Base-by-base conservation (phyloP, 2,888 invertebrate species). In the Hemicrepidius hirtus region DNA sequence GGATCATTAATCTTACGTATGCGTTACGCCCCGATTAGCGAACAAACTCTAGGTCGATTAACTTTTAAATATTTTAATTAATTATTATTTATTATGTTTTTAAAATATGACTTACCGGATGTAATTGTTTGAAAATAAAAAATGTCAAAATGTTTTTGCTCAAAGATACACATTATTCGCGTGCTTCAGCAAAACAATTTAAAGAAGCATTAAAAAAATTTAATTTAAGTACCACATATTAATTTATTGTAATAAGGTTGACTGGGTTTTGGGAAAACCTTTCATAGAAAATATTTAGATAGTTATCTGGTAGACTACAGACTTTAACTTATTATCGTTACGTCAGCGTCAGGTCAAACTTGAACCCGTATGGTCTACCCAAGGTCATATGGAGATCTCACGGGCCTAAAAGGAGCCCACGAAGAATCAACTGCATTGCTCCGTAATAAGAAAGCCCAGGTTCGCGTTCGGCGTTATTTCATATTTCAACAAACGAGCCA, bases 401-500 rank as follows among this genome's bases (percentile, higher is more conserved):
- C 78, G 79, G 55, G 28, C 67, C 62, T 68, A 75, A 78, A 73
- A 57, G 64, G 37, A 74, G 63, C 66, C 67, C 66, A 70, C 73
- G 69, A 70, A 70, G 68, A 70, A 74, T 70, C 71, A 71, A 71
- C 71, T 65, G 37, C 62, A 70, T 67, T 71, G 44, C 62, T 81
- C 81, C 82, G 81, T 84, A 84, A 84, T 83, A 84, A 84, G 82
- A 84, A 84, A 83, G 83, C 77, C 82, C 80, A 72, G 81, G 79
- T 81, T 83, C 80, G 75, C 79, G 77, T 75, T 67, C 75, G 80
- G 82, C 82, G 84, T 84, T 85, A 85, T 85, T 85, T 85, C 83
- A 81, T 85, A 85, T 84, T 85, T 85, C 84, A 85, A 85, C 85
- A 84, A 85, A 85, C 84, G 82, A 84, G 83, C 83, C 81, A 74